Percentiles rank a stretch among this genome's conserved stretches.
These are phyloP conservation scores for Dysmachus trigonus DNA, from an alignment of 2,888 invertebrate species.

Conservation along the genomic window DNA sequence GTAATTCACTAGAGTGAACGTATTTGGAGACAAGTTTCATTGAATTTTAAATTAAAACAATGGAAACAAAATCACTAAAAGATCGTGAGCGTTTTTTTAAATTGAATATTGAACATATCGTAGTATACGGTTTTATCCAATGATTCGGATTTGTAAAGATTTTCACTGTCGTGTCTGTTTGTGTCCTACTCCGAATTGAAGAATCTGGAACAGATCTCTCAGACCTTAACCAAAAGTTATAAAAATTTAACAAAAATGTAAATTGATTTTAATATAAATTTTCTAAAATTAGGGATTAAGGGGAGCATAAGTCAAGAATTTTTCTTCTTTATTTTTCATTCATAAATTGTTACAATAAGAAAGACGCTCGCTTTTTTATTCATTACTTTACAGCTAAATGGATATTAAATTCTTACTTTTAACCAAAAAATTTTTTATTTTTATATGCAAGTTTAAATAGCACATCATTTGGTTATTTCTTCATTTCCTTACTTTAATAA, in stretches of 20 bases:
- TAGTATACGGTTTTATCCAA: neutral
- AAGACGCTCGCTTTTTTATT: slow-evolving; percentile 13
- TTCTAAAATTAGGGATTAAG: neutral
- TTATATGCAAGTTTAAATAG: neutral
- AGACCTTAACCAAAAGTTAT: neutral
- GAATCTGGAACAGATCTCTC: no score
- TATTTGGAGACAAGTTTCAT: neutral
- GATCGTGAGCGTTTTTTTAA: neutral
- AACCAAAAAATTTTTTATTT: neutral
- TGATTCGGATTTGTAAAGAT: neutral
- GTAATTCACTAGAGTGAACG: neutral
- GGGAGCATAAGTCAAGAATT: neutral
- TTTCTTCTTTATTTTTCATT: slow-evolving; percentile 10
- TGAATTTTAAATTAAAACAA: neutral
- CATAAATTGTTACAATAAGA: slow-evolving; percentile 34
- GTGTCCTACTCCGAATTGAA: no score
- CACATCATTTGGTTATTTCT: neutral
- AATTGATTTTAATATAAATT: neutral
- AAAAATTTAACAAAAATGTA: neutral
- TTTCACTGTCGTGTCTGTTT: neutral
- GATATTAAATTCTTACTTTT: slow-evolving; percentile 22
- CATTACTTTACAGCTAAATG: neutral
- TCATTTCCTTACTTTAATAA: slow-evolving; percentile 4
- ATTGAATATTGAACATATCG: neutral
- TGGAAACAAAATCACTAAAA: neutral